These are phyloP conservation scores for Lophotis ruficrista DNA, from an alignment of 2,113 vertebrate genomes.

Conservation along the genomic window DNA sequence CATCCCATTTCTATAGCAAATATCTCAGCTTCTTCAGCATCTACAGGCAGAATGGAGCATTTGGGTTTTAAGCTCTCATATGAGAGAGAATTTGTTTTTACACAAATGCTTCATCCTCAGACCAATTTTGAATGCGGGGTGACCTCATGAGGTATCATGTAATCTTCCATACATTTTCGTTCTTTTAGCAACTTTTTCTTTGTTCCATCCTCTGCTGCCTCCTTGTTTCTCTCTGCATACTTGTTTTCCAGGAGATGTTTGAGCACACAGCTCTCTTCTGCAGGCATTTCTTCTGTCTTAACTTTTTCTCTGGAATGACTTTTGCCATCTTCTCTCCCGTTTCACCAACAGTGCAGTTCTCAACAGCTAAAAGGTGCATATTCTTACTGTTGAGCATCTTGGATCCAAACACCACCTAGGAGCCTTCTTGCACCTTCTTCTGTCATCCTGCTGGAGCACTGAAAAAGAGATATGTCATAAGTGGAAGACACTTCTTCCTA, in stretches of 20 bases:
- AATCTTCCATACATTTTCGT: not conserved
- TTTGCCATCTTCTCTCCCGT: not conserved
- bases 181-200: not conserved
- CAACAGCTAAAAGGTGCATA: rapidly evolving
- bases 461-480: not conserved
- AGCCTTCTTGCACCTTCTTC: not conserved
- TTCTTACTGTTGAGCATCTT: not conserved
- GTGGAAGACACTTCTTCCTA: not conserved
- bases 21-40: not conserved
- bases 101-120: not conserved
- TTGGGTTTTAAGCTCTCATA: not conserved
- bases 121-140: not conserved
- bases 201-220: not conserved
- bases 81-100: not conserved
- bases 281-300: not conserved
- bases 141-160: not conserved
- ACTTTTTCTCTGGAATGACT: not conserved
- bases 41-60: not conserved
- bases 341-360: not conserved
- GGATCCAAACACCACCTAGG: not conserved
- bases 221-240: not conserved
- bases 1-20: not conserved
- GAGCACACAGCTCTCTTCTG: not conserved
- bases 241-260: not conserved
- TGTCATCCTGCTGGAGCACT: not conserved